Conservation (phyloP, 2,113 vertebrate genomes). For the Periophthalmodon schlosseri region DNA sequence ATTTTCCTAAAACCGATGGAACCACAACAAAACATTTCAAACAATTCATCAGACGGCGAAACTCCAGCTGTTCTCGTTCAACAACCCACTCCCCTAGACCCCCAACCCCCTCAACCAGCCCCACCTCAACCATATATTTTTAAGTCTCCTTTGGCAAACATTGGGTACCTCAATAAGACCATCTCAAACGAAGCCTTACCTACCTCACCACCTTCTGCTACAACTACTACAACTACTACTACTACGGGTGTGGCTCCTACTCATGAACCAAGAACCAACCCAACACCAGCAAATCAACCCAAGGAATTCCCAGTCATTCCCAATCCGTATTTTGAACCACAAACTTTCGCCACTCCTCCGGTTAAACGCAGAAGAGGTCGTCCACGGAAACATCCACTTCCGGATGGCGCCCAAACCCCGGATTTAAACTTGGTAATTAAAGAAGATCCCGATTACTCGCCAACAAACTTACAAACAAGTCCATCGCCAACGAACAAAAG, state of each 20-base stretch:
- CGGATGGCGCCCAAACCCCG: background rate
- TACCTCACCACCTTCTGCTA: background rate
- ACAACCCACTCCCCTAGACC: accelerated
- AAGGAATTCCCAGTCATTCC: constrained; percentile 10
- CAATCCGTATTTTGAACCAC: background rate
- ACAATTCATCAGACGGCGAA: background rate
- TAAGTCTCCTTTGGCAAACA: background rate
- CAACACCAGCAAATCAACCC: background rate
- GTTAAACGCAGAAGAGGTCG: constrained; percentile 16
- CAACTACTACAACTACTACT: no score
- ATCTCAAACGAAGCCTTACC: background rate
- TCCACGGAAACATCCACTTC: constrained; percentile 16
- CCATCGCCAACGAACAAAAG: background rate
- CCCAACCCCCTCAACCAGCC: background rate
- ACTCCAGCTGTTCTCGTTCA: background rate
- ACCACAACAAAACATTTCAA: background rate
- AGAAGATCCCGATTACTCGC: background rate
- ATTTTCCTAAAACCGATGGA: background rate
- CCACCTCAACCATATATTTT: background rate
- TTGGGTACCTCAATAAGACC: constrained; percentile 17
- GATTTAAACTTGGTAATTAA: background rate
- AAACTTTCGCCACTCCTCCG: accelerated
- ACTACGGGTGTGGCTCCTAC: background rate
- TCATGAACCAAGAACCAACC: background rate
- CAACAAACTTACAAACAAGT: background rate